phyloP scores from a whole-genome alignment of 2,888 invertebrate species.

The Timema podura region DNA sequence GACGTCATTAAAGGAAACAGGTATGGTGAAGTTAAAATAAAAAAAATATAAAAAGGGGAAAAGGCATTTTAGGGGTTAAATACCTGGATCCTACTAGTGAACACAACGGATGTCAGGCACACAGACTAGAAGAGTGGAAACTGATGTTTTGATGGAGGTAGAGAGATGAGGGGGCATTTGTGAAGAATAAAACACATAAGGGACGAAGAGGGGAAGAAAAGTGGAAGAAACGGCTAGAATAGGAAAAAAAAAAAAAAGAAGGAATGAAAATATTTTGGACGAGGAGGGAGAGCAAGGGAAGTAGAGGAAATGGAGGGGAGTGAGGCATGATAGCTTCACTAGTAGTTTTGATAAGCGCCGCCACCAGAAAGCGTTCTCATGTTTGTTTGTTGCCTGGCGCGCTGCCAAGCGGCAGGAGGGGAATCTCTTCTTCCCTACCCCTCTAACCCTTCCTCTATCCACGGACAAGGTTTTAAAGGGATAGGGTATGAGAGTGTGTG shows the following conservation, averaged over 20 bases:
- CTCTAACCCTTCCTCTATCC: not conserved
- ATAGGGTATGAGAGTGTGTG: not conserved
- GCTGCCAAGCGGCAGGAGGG: constrained; percentile 29
- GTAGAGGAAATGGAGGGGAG: constrained; percentile 3
- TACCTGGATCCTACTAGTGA: constrained; percentile 23
- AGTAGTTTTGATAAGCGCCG: constrained; percentile 30
- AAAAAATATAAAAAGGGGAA: no score
- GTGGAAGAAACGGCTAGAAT: not conserved
- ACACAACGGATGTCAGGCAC: constrained; percentile 18
- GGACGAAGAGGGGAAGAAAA: not conserved
- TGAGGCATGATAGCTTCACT: constrained; percentile 15
- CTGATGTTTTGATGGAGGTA: constrained; percentile 17
- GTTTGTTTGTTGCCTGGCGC: constrained; percentile 31
- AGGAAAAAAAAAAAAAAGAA: not conserved
- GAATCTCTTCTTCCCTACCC: constrained; percentile 6
- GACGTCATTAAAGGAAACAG: no score
- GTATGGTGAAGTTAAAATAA: no score
- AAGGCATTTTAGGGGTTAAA: constrained; percentile 15
- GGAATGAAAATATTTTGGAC: constrained; percentile 26
- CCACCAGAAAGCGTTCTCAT: constrained; percentile 31
- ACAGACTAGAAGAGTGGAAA: constrained; percentile 22
- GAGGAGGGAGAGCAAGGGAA: not conserved
- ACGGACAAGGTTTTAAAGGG: not conserved
- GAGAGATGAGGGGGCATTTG: not conserved
- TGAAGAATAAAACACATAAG: not conserved